Conservation (phyloP, 2,888 invertebrate species). For the Sesamia inferens region DNA sequence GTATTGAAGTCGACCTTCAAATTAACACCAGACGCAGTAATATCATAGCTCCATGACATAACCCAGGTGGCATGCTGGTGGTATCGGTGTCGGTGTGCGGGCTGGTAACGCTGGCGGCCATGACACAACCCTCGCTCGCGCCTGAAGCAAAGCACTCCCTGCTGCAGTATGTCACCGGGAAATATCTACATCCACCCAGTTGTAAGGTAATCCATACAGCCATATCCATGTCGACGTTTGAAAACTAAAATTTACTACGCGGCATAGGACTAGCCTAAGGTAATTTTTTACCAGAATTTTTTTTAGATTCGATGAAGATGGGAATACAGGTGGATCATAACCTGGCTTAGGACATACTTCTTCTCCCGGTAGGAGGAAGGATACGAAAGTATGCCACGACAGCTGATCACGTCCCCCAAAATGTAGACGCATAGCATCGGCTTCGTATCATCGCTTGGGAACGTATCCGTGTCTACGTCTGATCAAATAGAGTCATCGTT, state of each 20-base stretch:
- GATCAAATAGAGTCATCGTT: too few species aligned
- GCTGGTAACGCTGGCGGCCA: constrained; percentile 96
- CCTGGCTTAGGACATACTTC: not conserved
- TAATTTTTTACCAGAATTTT: too few species aligned
- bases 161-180: constrained; percentile 97
- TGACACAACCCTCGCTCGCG: constrained; percentile 96
- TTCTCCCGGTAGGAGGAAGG: not conserved
- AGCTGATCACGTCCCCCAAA: too few species aligned
- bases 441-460: too few species aligned
- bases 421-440: too few species aligned
- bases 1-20: not conserved
- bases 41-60: constrained; percentile 6
- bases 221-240: not conserved
- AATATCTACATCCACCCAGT: constrained; percentile 96
- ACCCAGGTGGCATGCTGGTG: constrained; percentile 95
- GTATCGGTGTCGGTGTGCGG: constrained; percentile 97
- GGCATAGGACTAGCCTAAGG: too few species aligned
- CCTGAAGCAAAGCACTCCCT: constrained; percentile 97
- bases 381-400: too few species aligned
- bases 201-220: constrained; percentile 90
- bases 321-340: too few species aligned
- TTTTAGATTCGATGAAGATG: not conserved
- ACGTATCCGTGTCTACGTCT: too few species aligned
- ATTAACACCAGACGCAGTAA: not conserved
- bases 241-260: not conserved